These are phyloP conservation scores for Orchesella cincta DNA, from an alignment of 1,140 invertebrate species.

Conservation along the genomic window DNA sequence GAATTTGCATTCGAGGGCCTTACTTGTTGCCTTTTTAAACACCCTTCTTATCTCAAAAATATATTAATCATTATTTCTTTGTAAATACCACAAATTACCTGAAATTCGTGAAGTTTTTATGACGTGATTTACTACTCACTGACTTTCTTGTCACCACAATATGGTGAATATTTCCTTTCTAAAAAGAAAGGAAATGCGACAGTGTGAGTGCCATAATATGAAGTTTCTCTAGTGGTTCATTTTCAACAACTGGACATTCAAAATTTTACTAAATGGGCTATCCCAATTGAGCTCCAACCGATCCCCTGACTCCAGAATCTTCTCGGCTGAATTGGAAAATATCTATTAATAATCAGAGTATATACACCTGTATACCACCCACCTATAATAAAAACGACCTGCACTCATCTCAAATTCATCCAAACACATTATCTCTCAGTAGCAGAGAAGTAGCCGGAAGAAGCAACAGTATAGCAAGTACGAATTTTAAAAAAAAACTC, in stretches of 20 bases:
- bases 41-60: neutral
- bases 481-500: too few species aligned
- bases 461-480: too few species aligned
- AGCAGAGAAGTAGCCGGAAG: too few species aligned
- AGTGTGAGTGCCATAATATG: neutral
- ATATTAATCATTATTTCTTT: constrained; percentile 15
- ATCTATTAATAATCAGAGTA: too few species aligned
- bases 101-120: neutral
- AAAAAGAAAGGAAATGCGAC: neutral
- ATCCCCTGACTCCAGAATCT: too few species aligned
- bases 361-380: too few species aligned
- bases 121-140: neutral
- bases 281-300: too few species aligned
- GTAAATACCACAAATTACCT: neutral
- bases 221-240: constrained; percentile 7
- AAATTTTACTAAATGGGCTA: neutral
- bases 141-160: neutral
- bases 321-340: too few species aligned
- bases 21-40: constrained; percentile 29
- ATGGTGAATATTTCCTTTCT: neutral
- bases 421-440: too few species aligned
- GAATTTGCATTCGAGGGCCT: constrained; percentile 40
- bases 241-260: neutral
- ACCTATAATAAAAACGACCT: too few species aligned
- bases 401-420: too few species aligned